A percentile compares a stretch with the other conserved stretches of the same genome.
phyloP scores from a whole-genome alignment of 2,113 vertebrate species.

The Oceanites oceanicus region DNA sequence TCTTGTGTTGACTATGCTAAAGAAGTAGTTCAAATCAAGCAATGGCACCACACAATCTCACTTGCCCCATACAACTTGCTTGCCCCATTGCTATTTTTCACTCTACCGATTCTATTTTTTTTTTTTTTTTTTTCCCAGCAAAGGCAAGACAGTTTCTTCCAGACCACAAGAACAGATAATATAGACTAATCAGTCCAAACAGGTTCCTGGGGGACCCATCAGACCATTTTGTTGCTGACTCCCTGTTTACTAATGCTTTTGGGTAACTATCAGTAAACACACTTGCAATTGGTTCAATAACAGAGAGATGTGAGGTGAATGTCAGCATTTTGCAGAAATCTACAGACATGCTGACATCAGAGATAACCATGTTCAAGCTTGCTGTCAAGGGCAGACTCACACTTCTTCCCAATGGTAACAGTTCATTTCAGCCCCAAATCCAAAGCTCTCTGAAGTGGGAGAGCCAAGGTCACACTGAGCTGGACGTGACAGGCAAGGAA shows the following conservation, averaged over 20 bases:
- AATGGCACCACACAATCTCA: not conserved
- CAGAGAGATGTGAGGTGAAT: not conserved
- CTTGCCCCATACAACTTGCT: not conserved
- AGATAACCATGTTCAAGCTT: not conserved
- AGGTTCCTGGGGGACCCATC: not conserved
- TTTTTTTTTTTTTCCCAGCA: not conserved
- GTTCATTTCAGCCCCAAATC: not conserved
- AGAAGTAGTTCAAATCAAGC: not conserved
- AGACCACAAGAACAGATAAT: not conserved
- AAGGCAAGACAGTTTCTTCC: not conserved
- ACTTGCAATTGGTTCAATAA: not conserved
- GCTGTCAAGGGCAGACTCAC: not conserved
- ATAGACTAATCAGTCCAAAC: not conserved
- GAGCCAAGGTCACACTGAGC: not conserved
- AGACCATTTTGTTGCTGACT: not conserved
- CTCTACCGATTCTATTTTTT: not conserved
- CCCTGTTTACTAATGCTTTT: not conserved
- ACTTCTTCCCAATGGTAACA: not conserved
- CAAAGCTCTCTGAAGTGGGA: not conserved
- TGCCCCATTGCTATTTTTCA: not conserved
- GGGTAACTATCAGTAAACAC: not conserved
- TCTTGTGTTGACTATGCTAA: not conserved
- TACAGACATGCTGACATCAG: not conserved
- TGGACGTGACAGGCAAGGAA: not conserved
- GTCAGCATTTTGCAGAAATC: not conserved